phyloP scores from a whole-genome alignment of 2,888 invertebrate species.

The Eucera pruinosa region DNA sequence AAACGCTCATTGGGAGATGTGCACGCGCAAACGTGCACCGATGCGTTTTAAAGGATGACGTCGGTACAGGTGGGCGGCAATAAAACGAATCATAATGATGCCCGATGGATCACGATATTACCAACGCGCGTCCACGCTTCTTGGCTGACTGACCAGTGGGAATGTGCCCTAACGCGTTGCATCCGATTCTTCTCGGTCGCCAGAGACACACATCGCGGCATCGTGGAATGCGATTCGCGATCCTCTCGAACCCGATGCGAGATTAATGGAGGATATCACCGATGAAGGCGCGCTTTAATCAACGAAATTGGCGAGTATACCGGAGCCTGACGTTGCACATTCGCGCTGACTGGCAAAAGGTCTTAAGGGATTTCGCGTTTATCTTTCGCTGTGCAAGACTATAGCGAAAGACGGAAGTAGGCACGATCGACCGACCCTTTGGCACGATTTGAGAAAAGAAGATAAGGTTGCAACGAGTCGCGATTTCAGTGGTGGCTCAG shows the following conservation, averaged over 20 bases:
- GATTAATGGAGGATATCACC: slow-evolving; percentile 75
- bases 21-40: slow-evolving; percentile 7
- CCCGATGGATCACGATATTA: slow-evolving; percentile 77
- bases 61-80: slow-evolving; percentile 61
- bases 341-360: slow-evolving; percentile 6
- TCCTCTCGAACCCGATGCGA: slow-evolving; percentile 67
- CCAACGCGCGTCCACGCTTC: slow-evolving; percentile 74
- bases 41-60: slow-evolving; percentile 17
- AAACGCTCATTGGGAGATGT: not conserved
- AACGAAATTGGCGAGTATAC: slow-evolving; percentile 67
- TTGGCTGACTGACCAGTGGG: slow-evolving; percentile 76
- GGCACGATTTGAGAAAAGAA: no score
- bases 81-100: slow-evolving; percentile 76
- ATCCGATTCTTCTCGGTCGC: slow-evolving; percentile 74
- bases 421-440: no score
- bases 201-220: slow-evolving; percentile 71
- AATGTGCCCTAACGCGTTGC: slow-evolving; percentile 76
- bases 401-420: no score
- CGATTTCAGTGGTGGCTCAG: no score
- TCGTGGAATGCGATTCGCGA: slow-evolving; percentile 68
- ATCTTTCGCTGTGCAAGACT: no score
- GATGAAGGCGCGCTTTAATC: slow-evolving; percentile 71
- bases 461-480: no score
- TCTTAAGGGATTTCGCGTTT: slow-evolving; percentile 10
- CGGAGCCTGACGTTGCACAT: slow-evolving; percentile 35